phyloP scores from a whole-genome alignment of 2,888 invertebrate genomes.

The Xylophagus ater region DNA sequence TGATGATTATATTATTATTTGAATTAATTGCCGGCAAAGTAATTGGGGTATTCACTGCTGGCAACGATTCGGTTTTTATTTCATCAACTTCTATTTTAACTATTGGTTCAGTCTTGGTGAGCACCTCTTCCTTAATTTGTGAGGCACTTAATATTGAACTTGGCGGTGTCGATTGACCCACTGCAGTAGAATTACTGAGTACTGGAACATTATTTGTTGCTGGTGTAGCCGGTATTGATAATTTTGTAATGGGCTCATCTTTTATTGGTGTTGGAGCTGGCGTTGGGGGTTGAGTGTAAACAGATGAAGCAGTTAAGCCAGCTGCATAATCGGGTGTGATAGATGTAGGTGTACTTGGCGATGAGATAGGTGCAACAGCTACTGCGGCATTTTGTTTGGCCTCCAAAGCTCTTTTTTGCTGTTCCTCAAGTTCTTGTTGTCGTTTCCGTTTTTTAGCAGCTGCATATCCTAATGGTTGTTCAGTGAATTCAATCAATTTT shows the following conservation, averaged over 20 bases:
- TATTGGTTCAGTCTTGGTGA: slow-evolving; percentile 12
- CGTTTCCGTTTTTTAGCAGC: slow-evolving; percentile 80
- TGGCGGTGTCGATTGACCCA: slow-evolving; percentile 3
- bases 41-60: neutral
- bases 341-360: slow-evolving; percentile 29
- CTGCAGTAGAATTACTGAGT: slow-evolving; percentile 9
- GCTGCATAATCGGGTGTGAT: slow-evolving; percentile 74
- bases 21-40: neutral
- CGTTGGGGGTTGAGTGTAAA: slow-evolving; percentile 40
- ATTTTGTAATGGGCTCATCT: slow-evolving; percentile 15
- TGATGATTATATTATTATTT: neutral
- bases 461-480: slow-evolving; percentile 76
- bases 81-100: slow-evolving; percentile 9
- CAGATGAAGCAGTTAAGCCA: slow-evolving; percentile 52
- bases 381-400: slow-evolving; percentile 38
- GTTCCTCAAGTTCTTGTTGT: slow-evolving; percentile 61
- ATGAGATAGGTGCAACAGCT: slow-evolving; percentile 30
- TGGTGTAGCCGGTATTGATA: neutral
- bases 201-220: slow-evolving; percentile 8
- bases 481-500: slow-evolving; percentile 85
- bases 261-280: slow-evolving; percentile 22
- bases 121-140: slow-evolving; percentile 15
- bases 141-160: slow-evolving; percentile 12
- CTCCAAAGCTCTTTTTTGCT: slow-evolving; percentile 49
- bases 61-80: no score